Conservation (phyloP, 2,113 vertebrate genomes). For the Pristiophorus japonicus region DNA sequence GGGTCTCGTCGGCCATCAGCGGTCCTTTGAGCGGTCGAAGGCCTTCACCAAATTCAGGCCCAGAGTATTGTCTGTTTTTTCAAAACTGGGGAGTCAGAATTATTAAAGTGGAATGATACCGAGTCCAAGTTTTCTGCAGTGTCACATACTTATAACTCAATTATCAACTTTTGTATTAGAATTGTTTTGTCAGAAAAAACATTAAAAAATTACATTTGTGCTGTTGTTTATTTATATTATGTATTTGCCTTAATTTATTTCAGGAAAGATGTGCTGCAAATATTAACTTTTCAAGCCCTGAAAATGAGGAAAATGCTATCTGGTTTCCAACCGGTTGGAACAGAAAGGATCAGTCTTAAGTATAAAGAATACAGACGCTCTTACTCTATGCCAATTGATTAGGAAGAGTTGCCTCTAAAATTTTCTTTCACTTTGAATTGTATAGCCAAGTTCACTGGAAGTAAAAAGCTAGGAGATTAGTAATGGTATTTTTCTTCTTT, state of each 20-base stretch:
- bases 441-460: background rate
- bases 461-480: too few relatives aligned
- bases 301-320: background rate
- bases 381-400: background rate
- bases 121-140: background rate
- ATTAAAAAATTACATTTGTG: background rate
- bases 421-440: background rate
- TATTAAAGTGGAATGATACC: background rate
- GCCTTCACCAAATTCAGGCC: too few relatives aligned
- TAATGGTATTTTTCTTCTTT: background rate
- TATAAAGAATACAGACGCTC: background rate
- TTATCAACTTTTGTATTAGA: background rate
- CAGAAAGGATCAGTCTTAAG: background rate
- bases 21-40: too few relatives aligned
- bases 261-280: too few relatives aligned
- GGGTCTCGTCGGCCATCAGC: too few relatives aligned
- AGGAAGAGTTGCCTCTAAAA: background rate
- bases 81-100: too few relatives aligned
- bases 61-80: too few relatives aligned
- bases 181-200: background rate
- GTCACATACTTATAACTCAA: background rate
- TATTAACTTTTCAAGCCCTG: background rate
- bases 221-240: background rate
- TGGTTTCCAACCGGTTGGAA: background rate
- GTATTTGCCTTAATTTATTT: background rate